These are phyloP conservation scores for Odontamblyopus rebecca DNA, from an alignment of 2,797 vertebrate species.

Conservation along the genomic window DNA sequence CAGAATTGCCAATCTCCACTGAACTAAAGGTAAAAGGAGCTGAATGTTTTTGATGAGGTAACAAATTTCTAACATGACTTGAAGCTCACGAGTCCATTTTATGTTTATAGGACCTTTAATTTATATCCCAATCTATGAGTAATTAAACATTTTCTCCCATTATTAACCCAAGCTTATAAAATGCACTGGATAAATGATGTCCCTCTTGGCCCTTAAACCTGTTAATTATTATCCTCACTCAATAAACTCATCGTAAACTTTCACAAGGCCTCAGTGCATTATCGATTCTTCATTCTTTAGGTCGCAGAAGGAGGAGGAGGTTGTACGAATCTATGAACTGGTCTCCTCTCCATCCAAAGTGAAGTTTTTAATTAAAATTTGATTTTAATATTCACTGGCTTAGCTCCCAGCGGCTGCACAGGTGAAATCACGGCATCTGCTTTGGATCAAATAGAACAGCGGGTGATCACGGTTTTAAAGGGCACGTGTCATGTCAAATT, in stretches of 20 bases:
- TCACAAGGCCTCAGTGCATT: background rate
- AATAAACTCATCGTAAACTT: background rate
- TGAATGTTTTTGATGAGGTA: no score
- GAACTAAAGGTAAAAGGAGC: no score
- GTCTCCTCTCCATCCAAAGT: background rate
- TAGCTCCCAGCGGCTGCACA: background rate
- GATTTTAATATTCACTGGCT: background rate
- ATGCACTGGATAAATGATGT: background rate
- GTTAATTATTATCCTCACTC: background rate
- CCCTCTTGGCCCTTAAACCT: background rate
- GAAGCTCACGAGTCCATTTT: no score
- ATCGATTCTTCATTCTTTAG: background rate
- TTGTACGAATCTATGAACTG: background rate
- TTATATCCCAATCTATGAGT: no score
- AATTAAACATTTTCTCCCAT: background rate
- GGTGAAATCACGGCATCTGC: background rate
- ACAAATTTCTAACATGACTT: no score
- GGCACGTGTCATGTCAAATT: background rate
- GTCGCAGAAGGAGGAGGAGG: background rate
- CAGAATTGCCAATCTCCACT: no score
- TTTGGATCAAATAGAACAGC: background rate
- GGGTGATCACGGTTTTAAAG: background rate
- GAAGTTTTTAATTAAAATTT: background rate
- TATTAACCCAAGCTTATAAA: background rate
- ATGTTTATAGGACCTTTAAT: no score